Percentiles rank a stretch among this genome's conserved stretches.
These are phyloP conservation scores for Crocallis elinguaria DNA, from an alignment of 2,888 invertebrate genomes.

Conservation along the genomic window DNA sequence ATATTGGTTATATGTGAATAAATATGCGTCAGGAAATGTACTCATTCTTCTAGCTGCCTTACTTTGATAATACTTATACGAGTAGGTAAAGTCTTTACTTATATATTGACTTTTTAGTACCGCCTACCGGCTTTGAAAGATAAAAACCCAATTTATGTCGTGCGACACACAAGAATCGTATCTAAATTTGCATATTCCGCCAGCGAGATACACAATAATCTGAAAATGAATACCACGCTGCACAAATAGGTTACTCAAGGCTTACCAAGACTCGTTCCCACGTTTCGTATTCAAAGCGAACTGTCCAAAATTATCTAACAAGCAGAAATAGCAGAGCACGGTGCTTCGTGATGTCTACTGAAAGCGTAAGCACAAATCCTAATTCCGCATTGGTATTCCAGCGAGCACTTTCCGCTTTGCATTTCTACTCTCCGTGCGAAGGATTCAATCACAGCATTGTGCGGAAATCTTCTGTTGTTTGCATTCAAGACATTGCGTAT, in stretches of 20 bases:
- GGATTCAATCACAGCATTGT: slow-evolving; percentile 39
- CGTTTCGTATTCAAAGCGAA: slow-evolving; percentile 6
- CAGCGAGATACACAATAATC: too few relatives aligned
- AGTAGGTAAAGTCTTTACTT: too few relatives aligned
- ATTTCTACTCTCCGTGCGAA: slow-evolving; percentile 33
- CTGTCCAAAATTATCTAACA: slow-evolving; percentile 25
- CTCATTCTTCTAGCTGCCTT: too few relatives aligned
- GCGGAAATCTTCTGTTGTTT: slow-evolving; percentile 27
- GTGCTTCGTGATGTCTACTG: slow-evolving; percentile 18
- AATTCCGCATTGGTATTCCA: slow-evolving; percentile 41
- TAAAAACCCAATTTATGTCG: too few relatives aligned
- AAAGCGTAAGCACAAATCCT: slow-evolving; percentile 33
- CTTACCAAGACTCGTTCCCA: background rate
- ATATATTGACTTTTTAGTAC: too few relatives aligned
- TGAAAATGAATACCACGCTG: too few relatives aligned
- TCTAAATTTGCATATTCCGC: too few relatives aligned
- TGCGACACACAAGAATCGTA: too few relatives aligned
- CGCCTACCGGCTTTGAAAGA: too few relatives aligned
- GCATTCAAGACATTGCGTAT: slow-evolving; percentile 37
- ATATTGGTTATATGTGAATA: too few relatives aligned
- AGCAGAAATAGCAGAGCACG: slow-evolving; percentile 16
- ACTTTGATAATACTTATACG: too few relatives aligned
- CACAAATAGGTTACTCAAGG: background rate
- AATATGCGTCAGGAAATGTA: too few relatives aligned
- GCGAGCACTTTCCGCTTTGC: slow-evolving; percentile 36